Evolutionary conservation across 2,113 vertebrate genomes (phyloP), one percentile per base, ranked within the genome.

Genomic region (Piliocolobus tephrosceles): DNA sequence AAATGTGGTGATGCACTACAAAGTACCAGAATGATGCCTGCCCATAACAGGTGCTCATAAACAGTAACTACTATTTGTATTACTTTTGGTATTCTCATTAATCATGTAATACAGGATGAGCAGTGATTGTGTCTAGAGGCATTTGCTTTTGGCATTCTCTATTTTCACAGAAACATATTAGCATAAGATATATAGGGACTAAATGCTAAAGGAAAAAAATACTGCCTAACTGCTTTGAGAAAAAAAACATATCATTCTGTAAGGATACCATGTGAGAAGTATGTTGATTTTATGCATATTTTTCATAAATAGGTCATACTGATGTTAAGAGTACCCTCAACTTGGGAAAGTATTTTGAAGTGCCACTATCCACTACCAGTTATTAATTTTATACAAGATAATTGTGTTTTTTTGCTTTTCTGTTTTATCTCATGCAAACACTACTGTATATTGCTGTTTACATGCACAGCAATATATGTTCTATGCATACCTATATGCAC

Each of bases 301-400:
- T 87, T 70, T 89, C 23, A 38, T 86, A 86, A 85, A 38, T 88
- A 57, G 64, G 90, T 66, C 40, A 76, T 84, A 68, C 64, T 55
- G n/a, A 81, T 92, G 38, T 84, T 47, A 76, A 72, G 5, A 50
- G 35, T 68, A 66, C 57, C 32, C 68, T 87, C 93, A 61, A 94
- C 80, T 85, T 92, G 85, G 64, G 61, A 84, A 96, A 88, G 22
- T 35, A 86, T 83, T 96, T 84, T 90, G 78, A 95, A 92, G 18
- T 90, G 68, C 27, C 30, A 79, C 43, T 83, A 50, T 82, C 10
- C 43, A 64, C 2, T n/a, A 17, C 72, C 47, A 47, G 72, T 57
- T 93, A 84, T 93, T 40, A 78, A 96, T 80, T 92, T 96, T 55
- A 85, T 87, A 70, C 9, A 2, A 47, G 66, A 27, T 55, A 61